phyloP scores from a whole-genome alignment of 1,140 invertebrate genomes.

The Leptestheria dahalacensis region DNA sequence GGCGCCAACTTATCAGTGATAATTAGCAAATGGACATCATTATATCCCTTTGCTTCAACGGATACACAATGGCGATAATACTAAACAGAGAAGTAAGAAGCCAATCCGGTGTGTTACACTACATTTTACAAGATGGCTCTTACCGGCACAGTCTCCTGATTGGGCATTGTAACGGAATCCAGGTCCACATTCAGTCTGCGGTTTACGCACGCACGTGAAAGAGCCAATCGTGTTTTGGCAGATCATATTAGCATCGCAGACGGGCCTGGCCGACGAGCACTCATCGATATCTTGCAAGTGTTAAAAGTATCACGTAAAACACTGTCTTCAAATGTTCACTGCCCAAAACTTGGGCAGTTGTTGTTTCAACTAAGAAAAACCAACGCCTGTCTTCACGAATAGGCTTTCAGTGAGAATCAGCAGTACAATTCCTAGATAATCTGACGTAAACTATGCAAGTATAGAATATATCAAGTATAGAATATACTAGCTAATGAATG shows the following conservation, averaged over 20 bases:
- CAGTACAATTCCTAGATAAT: too few relatives aligned
- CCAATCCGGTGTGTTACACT: too few relatives aligned
- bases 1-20: too few relatives aligned
- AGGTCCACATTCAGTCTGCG: slow-evolving; percentile 37
- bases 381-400: too few relatives aligned
- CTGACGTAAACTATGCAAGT: slow-evolving; percentile 9
- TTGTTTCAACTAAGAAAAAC: slow-evolving; percentile 16
- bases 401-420: too few relatives aligned
- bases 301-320: too few relatives aligned
- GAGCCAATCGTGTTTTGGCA: slow-evolving; percentile 52
- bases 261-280: slow-evolving; percentile 31
- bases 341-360: slow-evolving; percentile 14
- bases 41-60: too few relatives aligned
- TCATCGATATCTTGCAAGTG: slow-evolving; percentile 58
- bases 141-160: slow-evolving; percentile 34
- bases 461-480: slow-evolving; percentile 19
- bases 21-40: too few relatives aligned
- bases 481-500: too few relatives aligned
- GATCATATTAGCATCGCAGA: slow-evolving; percentile 34
- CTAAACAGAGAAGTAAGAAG: too few relatives aligned
- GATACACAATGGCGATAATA: too few relatives aligned
- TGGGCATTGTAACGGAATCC: slow-evolving; percentile 39
- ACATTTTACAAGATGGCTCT: too few relatives aligned
- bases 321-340: slow-evolving; percentile 5
- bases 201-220: slow-evolving; percentile 38